Percentiles rank a stretch among this genome's conserved stretches.
Evolutionary conservation across 2,888 invertebrate species (phyloP).

Genomic region (Macrosiphum euphorbiae): DNA sequence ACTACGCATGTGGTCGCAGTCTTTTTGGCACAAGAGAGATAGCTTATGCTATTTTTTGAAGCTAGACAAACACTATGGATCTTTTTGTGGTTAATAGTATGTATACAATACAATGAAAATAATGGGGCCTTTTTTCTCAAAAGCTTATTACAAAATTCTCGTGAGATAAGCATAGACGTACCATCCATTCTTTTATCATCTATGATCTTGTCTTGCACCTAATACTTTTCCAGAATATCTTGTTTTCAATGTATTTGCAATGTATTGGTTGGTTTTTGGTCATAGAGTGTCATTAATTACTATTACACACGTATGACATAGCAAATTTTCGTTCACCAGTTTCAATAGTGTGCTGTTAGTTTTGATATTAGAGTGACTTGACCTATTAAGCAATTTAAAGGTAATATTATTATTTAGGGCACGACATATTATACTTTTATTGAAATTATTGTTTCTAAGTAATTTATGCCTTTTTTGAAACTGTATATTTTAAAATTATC

Average conservation of each 20-base stretch:
- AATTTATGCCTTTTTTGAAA: no score
- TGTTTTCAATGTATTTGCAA: neutral
- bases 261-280: neutral
- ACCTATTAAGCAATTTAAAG: no score
- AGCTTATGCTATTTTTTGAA: neutral
- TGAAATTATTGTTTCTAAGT: no score
- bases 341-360: no score
- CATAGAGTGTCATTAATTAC: neutral
- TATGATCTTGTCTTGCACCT: neutral
- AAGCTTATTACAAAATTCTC: neutral
- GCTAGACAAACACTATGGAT: neutral
- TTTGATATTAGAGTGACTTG: no score
- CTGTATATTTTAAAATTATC: no score
- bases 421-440: no score
- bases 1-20: neutral
- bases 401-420: no score
- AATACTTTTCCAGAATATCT: neutral
- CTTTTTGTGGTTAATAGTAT: neutral
- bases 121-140: neutral
- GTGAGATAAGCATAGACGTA: neutral
- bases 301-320: no score
- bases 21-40: neutral
- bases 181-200: neutral
- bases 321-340: no score
- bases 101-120: neutral